A percentile compares a stretch with the other conserved stretches of the same genome.
Conservation (phyloP, 2,888 invertebrate genomes). For the Teinopalpus imperialis region DNA sequence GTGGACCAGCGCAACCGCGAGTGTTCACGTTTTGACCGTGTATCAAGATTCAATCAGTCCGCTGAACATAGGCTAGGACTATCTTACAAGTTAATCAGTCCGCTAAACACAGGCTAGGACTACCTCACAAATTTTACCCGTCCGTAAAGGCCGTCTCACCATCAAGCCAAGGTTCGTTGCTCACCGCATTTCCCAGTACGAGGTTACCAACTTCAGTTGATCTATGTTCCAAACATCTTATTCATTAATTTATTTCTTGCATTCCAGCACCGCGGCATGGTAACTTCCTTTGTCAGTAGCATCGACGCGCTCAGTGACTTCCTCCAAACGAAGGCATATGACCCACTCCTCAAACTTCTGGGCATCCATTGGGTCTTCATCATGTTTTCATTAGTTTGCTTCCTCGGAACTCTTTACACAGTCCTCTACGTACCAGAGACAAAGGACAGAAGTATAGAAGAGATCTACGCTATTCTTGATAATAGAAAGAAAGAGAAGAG, state of each 20-base stretch:
- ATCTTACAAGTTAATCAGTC: too few species aligned
- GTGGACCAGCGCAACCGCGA: too few species aligned
- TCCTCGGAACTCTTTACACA: conserved; percentile 68
- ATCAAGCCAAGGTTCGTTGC: too few species aligned
- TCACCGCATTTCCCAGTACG: too few species aligned
- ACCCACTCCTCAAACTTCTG: conserved; percentile 65
- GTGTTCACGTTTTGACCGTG: too few species aligned
- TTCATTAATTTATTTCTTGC: conserved; percentile 15
- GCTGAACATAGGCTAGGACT: too few species aligned
- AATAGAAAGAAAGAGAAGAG: conserved; percentile 63
- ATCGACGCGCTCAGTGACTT: conserved; percentile 71
- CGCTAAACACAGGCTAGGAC: too few species aligned
- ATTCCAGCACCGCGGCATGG: conserved; percentile 72
- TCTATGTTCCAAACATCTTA: too few species aligned
- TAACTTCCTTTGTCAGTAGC: conserved; percentile 70
- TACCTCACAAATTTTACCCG: too few species aligned
- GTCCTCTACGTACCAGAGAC: conserved; percentile 74
- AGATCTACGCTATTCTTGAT: conserved; percentile 67
- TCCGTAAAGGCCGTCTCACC: too few species aligned
- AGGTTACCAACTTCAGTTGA: too few species aligned
- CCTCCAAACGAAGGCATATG: conserved; percentile 72
- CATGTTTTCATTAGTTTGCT: conserved; percentile 68
- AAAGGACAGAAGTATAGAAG: conserved; percentile 63
- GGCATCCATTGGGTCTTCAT: conserved; percentile 78
- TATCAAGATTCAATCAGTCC: too few species aligned